Evolutionary conservation across 37 sponge, comb jelly and placozoan genomes (phyloP), one percentile per base, ranked within the genome.

Genomic region (Hexactinellida sp.): DNA sequence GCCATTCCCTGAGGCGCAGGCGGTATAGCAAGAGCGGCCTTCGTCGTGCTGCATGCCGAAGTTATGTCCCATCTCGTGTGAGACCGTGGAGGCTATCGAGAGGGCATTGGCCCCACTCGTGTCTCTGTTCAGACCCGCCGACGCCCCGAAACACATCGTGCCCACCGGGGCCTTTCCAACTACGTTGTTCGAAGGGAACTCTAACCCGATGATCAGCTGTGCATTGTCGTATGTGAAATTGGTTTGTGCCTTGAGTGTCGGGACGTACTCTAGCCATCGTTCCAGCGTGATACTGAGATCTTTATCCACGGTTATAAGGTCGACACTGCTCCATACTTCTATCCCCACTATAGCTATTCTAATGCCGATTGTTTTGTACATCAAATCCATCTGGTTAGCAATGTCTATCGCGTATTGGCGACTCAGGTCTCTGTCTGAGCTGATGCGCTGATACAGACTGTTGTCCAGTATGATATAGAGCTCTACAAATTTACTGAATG

Each of bases 11-110:
- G 37, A 36, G 21, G 83, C 19, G 82, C 86, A 85, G 24, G 86
- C 25, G 5, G 13, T 23, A 23, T 63, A 63, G 55, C 87, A 84
- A 36, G 36, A 24, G 25, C 87, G 83, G 28, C 36, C 87, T 36
- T 85, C 85, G n/a, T 87, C 88, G n/a, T 87, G 88, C 5, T 86
- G 54, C 88, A 87, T 87, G 1, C 88, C 88, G 34, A 87, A 34
- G 37, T 86, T 87, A 28, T 87, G 88, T 23, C 88, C 88, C 88
- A 87, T 87, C 38, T 87, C 88, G 55, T 87, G 88, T 54, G 88
- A 86, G 37, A 87, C 85, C 9, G 54, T 87, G 23, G 87, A 86
- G 24, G 84, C 84, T 63, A 63, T 63, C 21, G 19, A 23, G 19
- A 63, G 34, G 3, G 76, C 76, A 63, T 63, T 63, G 30, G 3